phyloP scores from a whole-genome alignment of 2,113 vertebrate genomes.

The Hydrochoerus hydrochaeris region DNA sequence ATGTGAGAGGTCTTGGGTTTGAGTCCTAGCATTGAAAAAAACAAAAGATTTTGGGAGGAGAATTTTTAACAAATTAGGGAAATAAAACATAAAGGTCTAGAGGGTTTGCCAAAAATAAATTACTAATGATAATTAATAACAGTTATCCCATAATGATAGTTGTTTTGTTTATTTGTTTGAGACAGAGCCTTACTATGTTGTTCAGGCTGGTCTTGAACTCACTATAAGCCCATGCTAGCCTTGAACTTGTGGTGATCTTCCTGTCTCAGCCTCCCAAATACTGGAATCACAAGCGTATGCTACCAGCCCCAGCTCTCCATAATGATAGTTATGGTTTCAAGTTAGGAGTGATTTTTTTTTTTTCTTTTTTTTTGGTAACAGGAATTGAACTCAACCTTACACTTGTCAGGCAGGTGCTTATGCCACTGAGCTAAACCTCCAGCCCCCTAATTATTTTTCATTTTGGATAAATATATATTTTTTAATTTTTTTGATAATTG shows the following conservation, averaged over 20 bases:
- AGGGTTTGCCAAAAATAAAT: background rate
- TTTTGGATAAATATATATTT: background rate
- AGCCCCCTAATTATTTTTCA: background rate
- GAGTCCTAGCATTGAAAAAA: background rate
- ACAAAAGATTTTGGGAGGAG: background rate
- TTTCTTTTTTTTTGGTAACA: too few species aligned
- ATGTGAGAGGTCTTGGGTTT: background rate
- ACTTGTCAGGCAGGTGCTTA: too few species aligned
- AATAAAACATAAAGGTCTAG: background rate
- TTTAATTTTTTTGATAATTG: background rate
- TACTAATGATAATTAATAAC: background rate
- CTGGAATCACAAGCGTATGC: background rate
- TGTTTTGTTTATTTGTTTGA: background rate
- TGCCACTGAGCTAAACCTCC: too few species aligned
- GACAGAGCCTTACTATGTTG: background rate
- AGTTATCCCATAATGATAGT: background rate
- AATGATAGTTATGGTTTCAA: background rate
- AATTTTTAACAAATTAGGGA: slow-evolving; percentile 42
- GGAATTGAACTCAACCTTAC: too few species aligned
- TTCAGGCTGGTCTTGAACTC: background rate
- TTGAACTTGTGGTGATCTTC: background rate
- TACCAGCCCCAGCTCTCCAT: background rate
- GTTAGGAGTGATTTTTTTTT: background rate
- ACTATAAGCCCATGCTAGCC: background rate
- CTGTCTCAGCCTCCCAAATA: background rate